Conservation (phyloP, 2,888 invertebrate species). For the Malthinus seriepunctatus region DNA sequence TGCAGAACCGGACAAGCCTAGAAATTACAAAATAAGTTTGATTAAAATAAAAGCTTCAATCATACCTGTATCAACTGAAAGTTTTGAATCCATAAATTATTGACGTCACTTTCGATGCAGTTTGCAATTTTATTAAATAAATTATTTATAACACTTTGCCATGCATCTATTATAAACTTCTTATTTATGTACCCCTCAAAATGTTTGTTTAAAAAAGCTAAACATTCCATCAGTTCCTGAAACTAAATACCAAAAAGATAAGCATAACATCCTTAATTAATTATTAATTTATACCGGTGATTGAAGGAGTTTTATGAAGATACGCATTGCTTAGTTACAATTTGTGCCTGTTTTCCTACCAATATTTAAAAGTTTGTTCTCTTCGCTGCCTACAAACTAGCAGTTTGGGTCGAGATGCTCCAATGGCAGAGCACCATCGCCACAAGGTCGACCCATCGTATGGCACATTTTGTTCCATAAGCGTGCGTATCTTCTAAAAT, state of each 20-base stretch:
- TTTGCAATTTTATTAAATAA: constrained; percentile 31
- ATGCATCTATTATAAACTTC: constrained; percentile 43
- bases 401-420: too few relatives aligned
- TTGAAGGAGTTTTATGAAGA: too few relatives aligned
- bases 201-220: constrained; percentile 40
- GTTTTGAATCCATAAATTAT: constrained; percentile 35
- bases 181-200: constrained; percentile 32
- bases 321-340: too few relatives aligned
- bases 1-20: constrained; percentile 46
- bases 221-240: constrained; percentile 39
- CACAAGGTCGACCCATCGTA: too few relatives aligned
- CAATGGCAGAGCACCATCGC: too few relatives aligned
- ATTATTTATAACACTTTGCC: constrained; percentile 44
- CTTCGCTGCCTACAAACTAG: too few relatives aligned
- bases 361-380: too few relatives aligned
- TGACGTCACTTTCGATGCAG: constrained; percentile 24
- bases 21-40: constrained; percentile 26
- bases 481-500: too few relatives aligned
- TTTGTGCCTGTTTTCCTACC: too few relatives aligned
- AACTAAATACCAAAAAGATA: constrained; percentile 36
- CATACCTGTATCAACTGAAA: constrained; percentile 43
- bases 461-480: too few relatives aligned
- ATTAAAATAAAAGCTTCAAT: constrained; percentile 1
- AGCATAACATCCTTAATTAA: neutral
- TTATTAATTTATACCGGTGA: neutral